A percentile compares a stretch with the other conserved stretches of the same genome.
These are phyloP conservation scores for Strigamia maritima DNA, from an alignment of 2,888 invertebrate genomes.

Conservation along the genomic window DNA sequence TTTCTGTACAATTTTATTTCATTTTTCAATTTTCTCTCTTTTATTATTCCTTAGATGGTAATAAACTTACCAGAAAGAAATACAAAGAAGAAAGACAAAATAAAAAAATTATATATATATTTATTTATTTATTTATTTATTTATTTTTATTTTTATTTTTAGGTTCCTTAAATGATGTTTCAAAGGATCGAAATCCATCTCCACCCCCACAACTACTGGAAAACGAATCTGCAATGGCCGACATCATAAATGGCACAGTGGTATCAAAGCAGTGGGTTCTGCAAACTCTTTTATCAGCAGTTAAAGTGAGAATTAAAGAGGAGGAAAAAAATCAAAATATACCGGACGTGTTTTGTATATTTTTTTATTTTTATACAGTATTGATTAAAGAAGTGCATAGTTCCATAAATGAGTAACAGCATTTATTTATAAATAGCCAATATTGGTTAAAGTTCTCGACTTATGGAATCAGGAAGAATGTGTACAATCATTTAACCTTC, in stretches of 20 bases:
- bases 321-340: not conserved
- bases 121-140: too few species aligned
- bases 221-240: slow-evolving; percentile 36
- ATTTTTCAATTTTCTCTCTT: not conserved
- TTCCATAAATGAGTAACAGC: slow-evolving; percentile 6
- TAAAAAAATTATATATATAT: too few species aligned
- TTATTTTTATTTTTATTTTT: too few species aligned
- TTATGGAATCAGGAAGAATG: not conserved
- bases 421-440: slow-evolving; percentile 4
- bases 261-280: slow-evolving; percentile 35
- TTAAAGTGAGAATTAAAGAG: slow-evolving; percentile 6
- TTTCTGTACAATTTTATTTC: not conserved
- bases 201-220: slow-evolving; percentile 24
- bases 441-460: not conserved
- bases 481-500: not conserved
- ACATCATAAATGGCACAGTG: slow-evolving; percentile 13
- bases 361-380: not conserved
- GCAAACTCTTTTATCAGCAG: slow-evolving; percentile 31
- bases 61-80: too few species aligned
- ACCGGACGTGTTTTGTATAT: too few species aligned
- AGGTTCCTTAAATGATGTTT: not conserved
- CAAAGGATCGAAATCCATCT: slow-evolving; percentile 33
- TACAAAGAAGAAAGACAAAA: too few species aligned
- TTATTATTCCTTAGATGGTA: not conserved
- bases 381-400: slow-evolving; percentile 3